Evolutionary conservation across 2,888 invertebrate genomes (phyloP), one percentile per base, ranked within the genome.

Genomic region (Agrotis exclamationis): DNA sequence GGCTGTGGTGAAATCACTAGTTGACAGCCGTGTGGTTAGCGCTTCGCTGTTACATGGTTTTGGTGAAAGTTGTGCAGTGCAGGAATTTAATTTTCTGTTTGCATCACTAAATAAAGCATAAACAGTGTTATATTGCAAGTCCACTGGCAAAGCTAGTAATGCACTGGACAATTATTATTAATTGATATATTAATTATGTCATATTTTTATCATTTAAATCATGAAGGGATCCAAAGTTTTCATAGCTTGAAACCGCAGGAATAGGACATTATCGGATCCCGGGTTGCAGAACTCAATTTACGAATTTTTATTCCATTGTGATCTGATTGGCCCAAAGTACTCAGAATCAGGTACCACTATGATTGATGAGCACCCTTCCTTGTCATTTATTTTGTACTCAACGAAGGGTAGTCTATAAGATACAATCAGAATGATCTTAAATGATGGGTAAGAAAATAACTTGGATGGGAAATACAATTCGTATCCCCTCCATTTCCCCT

Each of bases 1-100:
- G 57, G 16, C 53, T 73, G 82, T 50, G 74, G 82, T 33, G 18
- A 64, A 45, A 64, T 54, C 63, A 64, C 57, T 11, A 70, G 73
- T 67, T 64, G 82, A 44, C 63, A 48, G 74, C 20, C 53, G 13
- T 50, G 74, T n/a, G 74, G 79, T 79, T 18, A 20, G 20, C 45
- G 63, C 13, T 50, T 50, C 28, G 33, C 28, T 53, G 58, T 33
- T 44, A 45, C 33, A 13, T 14, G 50, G 45, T 22, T 54, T 22
- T 9, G 24, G 13, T 44, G 57, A 33, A 56, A 59, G 3, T 28
- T 22, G 14, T 44, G 22, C 18, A 7, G 16, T 13, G n/a, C 13
- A 22, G n/a, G 20, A 13, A 62, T 79, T 58, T 7, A 58, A 47
- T 70, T 48, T 44, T 14, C n/a, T 33, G 14, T 24, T n/a, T 5